A percentile compares a stretch with the other conserved stretches of the same genome.
These are phyloP conservation scores for Drosophila repleta DNA, from an alignment of 1,140 invertebrate species.

Conservation along the genomic window DNA sequence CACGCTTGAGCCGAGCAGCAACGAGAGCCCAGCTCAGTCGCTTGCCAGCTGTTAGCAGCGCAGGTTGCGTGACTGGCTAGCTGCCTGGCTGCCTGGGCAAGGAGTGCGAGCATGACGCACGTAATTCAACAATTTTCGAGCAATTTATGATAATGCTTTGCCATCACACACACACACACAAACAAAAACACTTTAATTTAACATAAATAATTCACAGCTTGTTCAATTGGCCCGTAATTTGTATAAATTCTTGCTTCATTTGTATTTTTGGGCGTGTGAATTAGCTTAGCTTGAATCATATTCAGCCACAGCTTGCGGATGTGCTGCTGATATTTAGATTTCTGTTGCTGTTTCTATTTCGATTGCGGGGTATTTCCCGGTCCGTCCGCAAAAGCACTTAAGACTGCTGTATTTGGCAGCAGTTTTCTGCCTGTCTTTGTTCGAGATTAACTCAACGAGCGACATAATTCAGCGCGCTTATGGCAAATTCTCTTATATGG, in stretches of 20 bases:
- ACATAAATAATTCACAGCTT: conserved; percentile 56
- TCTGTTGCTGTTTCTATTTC: conserved; percentile 19
- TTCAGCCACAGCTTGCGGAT: conserved; percentile 58
- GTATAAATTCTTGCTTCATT: conserved; percentile 23
- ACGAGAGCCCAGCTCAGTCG: conserved; percentile 6
- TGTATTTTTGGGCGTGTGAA: conserved; percentile 71
- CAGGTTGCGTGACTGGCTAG: conserved; percentile 27
- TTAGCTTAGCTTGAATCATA: conserved; percentile 68
- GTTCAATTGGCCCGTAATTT: conserved; percentile 51
- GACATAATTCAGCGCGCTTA: conserved; percentile 74
- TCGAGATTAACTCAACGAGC: conserved; percentile 67
- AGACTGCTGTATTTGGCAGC: conserved; percentile 72
- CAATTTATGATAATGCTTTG: conserved; percentile 40
- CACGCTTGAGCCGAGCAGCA: not conserved
- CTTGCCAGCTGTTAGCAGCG: conserved; percentile 23
- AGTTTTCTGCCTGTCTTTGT: conserved; percentile 17
- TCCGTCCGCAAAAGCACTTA: conserved; percentile 29
- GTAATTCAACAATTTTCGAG: not conserved
- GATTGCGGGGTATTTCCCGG: conserved; percentile 64
- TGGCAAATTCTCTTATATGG: conserved; percentile 68
- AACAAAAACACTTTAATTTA: conserved; percentile 29
- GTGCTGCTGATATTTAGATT: conserved; percentile 39
- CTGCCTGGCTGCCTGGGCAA: too few relatives aligned
- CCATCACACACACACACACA: conserved; percentile 21
- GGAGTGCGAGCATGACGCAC: conserved; percentile 31